Conservation (phyloP, 1,140 invertebrate genomes). For the Sinella curviseta region DNA sequence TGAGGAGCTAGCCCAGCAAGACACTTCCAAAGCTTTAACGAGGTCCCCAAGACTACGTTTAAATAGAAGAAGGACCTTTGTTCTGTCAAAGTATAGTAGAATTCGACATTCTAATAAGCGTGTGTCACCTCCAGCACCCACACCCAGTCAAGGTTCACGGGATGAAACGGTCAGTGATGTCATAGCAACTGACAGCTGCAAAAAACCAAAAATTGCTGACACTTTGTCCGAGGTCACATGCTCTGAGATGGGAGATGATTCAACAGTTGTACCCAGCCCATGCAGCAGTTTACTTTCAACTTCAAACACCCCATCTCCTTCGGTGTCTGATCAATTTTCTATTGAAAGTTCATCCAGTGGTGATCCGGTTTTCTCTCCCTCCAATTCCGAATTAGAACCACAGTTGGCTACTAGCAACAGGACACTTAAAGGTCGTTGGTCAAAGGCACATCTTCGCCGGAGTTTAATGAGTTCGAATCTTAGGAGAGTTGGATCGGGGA, state of each 20-base stretch:
- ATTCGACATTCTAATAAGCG: neutral
- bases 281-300: neutral
- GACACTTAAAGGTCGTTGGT: neutral
- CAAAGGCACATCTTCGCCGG: neutral
- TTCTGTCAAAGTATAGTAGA: neutral
- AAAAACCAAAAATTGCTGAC: neutral
- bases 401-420: neutral
- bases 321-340: neutral
- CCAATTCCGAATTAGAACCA: neutral
- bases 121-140: neutral
- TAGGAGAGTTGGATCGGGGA: neutral
- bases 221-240: neutral
- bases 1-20: neutral
- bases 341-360: neutral
- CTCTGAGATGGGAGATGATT: neutral
- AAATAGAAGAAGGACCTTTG: neutral
- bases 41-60: neutral
- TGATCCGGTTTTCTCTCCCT: neutral
- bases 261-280: neutral
- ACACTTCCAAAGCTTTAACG: neutral
- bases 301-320: neutral
- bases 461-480: conserved; percentile 1
- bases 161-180: neutral
- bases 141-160: neutral
- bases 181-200: neutral